Evolutionary conservation across 1,140 invertebrate genomes (phyloP).

Genomic region (Sipha flava): DNA sequence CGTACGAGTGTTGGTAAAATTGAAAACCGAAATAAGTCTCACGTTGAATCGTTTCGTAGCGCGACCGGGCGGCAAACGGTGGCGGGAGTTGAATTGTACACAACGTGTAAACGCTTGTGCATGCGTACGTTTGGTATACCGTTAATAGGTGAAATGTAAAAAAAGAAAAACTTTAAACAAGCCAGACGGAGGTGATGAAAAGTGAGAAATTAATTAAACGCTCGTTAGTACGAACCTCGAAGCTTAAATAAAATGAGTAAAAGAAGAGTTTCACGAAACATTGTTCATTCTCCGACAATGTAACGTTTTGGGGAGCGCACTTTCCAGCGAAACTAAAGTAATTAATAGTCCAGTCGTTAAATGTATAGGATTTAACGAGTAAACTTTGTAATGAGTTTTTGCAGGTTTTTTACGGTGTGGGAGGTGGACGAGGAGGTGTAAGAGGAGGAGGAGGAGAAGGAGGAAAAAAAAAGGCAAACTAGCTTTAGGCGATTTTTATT

Average conservation of each 20-base stretch:
- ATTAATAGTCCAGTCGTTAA: constrained; percentile 32
- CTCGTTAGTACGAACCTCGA: constrained; percentile 15
- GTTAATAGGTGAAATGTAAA: background rate
- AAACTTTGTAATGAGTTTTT: constrained; percentile 32
- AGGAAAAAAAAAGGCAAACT: background rate
- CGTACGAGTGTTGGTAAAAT: too few relatives aligned
- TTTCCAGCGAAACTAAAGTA: constrained; percentile 29
- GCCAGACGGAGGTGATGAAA: background rate
- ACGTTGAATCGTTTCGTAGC: too few relatives aligned
- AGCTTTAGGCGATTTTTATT: constrained; percentile 9
- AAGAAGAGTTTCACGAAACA: constrained; percentile 17
- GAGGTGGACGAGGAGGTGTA: too few relatives aligned
- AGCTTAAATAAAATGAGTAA: constrained; percentile 19
- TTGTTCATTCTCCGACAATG: constrained; percentile 29
- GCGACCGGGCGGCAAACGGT: too few relatives aligned
- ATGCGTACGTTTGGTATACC: background rate
- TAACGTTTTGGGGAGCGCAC: constrained; percentile 1
- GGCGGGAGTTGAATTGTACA: too few relatives aligned
- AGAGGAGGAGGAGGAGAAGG: too few relatives aligned
- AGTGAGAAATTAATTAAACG: constrained; percentile 30
- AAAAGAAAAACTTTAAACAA: background rate
- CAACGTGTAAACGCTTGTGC: background rate
- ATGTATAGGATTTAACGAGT: constrained; percentile 26
- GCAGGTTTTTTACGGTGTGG: background rate
- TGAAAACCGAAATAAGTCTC: too few relatives aligned